Evolutionary conservation across 2,797 vertebrate species (phyloP), one percentile per base, ranked within the genome.

Genomic region (Cuniculus paca): DNA sequence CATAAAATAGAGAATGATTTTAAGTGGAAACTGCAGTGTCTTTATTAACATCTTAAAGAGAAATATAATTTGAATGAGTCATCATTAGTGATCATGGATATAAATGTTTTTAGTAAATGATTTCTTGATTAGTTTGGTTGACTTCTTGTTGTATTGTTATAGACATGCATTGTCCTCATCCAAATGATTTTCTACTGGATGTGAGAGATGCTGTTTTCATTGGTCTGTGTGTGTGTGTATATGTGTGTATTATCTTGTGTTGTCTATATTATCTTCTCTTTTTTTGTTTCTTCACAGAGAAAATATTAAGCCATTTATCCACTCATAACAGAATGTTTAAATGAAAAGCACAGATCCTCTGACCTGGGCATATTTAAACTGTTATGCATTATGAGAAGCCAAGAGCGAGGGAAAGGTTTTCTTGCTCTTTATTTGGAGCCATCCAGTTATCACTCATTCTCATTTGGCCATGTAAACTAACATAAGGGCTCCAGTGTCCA

Each of bases 1-100:
- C 22, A 79, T 45, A 42, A 79, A 80, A 60, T 82, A 82, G 77
- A 74, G 20, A 68, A 61, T 85, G 56, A 54, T 83, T 81, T 82
- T 31, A 90, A 75, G 52, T 92, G 50, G 34, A 91, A 88, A 56
- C 48, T 39, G 39, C 48, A 70, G 5, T 79, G 5, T 24, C 9
- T 80, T 50, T 86, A 65, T 92, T 79, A 63, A 65, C 19, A 84
- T 58, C 36, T 94, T 28, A 96, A 92, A 87, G 75, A 75, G 74
- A 90, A 81, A 60, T 77, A 22, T 85, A 78, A 70, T 56, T 90
- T 82, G 14, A 70, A 6, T 56, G 36, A 83, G 14, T 94, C 42
- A 68, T 75, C 24, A 91, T 77, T 84, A 94, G 17, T 93, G 31
- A 28, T 28, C 58, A 45, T 61, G 17, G 9, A 45, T 72, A 56